Evolutionary conservation across 2,797 vertebrate genomes (phyloP), one percentile per base, ranked within the genome.

Genomic region (Sus cebifrons): DNA sequence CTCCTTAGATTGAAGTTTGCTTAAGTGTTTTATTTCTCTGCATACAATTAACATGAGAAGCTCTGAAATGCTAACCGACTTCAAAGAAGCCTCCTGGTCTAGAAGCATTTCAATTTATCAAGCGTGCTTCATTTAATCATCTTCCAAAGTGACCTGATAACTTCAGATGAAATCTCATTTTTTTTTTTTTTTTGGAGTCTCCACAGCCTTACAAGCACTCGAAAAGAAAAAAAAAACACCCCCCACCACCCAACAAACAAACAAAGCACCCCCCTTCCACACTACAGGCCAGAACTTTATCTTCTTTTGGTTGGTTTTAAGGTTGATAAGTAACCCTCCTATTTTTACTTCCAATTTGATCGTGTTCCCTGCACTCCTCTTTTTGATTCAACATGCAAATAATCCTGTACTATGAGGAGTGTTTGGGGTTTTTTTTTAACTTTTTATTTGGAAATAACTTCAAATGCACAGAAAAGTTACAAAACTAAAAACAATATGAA

Each of bases 1-100:
- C 99, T 99, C 98, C 73, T 96, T 97, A 97, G 98, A 98, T 94
- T 98, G 97, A 97, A 98, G 91, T 98, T 98, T 98, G 96, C 94
- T 84, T 6, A 90, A 96, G 93, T 94, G 65, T 95, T 98, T 97
- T 93, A 88, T 92, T 97, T 97, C 94, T 97, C 96, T 97, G 16
- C 1, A 2, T 93, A 90, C 1, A 36, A 86, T 96, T 98, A 97
- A 94, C 93, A 97, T 87, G 82, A 7, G 56, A 96, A 49, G 74
- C 71, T 86, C 84, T 94, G 92, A 96, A 97, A 95, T 77, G 85
- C 44, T 96, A 93, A 74, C 94, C 87, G 65, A 98, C 95, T 97
- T 98, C 96, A 96, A 82, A 94, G 94, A 68, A 79, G 14, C 23
- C 78, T 6, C 71, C 71, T 79, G 0, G n/a, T 89, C 87, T 54